A percentile compares a stretch with the other conserved stretches of the same genome.
Evolutionary conservation across 2,888 invertebrate species (phyloP).

Genomic region (Congeria kusceri): DNA sequence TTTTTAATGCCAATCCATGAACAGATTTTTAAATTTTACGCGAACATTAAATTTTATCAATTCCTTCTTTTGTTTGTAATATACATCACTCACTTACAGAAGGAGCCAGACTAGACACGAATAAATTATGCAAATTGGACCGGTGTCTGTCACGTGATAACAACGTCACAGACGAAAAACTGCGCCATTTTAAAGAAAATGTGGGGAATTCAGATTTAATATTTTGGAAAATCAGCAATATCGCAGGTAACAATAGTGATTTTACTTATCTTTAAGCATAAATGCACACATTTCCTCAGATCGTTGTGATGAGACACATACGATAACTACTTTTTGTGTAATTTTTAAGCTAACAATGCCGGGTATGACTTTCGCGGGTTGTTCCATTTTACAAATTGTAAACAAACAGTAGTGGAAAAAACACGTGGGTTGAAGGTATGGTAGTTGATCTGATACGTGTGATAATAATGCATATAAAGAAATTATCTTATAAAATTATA

Average conservation of each 20-base stretch:
- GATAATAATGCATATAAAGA: not conserved
- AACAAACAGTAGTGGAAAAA: conserved; percentile 42
- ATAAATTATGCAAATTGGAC: conserved; percentile 61
- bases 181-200: conserved; percentile 58
- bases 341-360: not conserved
- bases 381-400: conserved; percentile 58
- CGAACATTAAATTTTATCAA: too few relatives aligned
- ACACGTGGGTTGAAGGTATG: conserved; percentile 30
- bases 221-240: not conserved
- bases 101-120: not conserved
- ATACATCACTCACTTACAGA: too few relatives aligned
- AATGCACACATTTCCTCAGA: too few relatives aligned
- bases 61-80: too few relatives aligned
- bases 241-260: too few relatives aligned
- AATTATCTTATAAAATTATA: not conserved
- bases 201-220: conserved; percentile 2
- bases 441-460: not conserved
- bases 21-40: too few relatives aligned
- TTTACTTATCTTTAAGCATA: too few relatives aligned
- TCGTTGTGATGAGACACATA: too few relatives aligned
- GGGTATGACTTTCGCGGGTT: conserved; percentile 52
- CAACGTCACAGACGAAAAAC: conserved; percentile 55
- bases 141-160: conserved; percentile 79
- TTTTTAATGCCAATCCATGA: too few relatives aligned
- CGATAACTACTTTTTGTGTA: too few relatives aligned